phyloP scores from a whole-genome alignment of 1,140 invertebrate species.

The Sycophila sp. region DNA sequence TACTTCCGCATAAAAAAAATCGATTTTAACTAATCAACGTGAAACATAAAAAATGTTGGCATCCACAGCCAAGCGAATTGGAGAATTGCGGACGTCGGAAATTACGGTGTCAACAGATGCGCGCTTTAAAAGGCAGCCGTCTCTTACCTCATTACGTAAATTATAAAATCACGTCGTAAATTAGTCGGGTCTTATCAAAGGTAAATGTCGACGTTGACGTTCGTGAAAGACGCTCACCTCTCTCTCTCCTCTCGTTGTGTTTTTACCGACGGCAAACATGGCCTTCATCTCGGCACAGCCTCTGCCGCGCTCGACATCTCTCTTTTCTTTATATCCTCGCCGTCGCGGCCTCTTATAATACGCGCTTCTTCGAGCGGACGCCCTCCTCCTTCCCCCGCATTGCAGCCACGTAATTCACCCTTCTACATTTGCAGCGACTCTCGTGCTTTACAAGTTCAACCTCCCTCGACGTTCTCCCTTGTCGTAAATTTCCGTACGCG shows the following conservation, averaged over 20 bases:
- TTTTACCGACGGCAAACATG: slow-evolving; percentile 60
- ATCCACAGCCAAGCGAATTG: too few species aligned
- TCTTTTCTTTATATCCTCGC: slow-evolving; percentile 43
- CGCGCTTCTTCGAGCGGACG: background rate
- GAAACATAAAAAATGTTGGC: too few species aligned
- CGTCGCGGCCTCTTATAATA: background rate
- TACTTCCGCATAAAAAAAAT: too few species aligned
- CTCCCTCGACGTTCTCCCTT: too few species aligned
- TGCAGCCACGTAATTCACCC: too few species aligned
- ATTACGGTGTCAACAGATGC: too few species aligned
- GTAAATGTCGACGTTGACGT: background rate
- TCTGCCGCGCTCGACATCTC: slow-evolving; percentile 54
- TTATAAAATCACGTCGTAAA: slow-evolving; percentile 21
- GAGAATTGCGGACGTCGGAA: too few species aligned
- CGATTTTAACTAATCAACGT: too few species aligned
- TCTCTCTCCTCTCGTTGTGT: slow-evolving; percentile 49
- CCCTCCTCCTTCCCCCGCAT: background rate
- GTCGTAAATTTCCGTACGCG: too few species aligned
- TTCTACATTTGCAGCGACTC: slow-evolving; percentile 11
- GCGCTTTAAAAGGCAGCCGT: too few species aligned
- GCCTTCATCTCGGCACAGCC: slow-evolving; percentile 49
- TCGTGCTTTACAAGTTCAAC: too few species aligned
- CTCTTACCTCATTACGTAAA: slow-evolving; percentile 17
- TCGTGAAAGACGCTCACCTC: slow-evolving; percentile 27
- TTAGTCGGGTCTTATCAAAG: slow-evolving; percentile 29